Conservation (phyloP, 2,888 invertebrate species). For the Oscheius sp. region DNA sequence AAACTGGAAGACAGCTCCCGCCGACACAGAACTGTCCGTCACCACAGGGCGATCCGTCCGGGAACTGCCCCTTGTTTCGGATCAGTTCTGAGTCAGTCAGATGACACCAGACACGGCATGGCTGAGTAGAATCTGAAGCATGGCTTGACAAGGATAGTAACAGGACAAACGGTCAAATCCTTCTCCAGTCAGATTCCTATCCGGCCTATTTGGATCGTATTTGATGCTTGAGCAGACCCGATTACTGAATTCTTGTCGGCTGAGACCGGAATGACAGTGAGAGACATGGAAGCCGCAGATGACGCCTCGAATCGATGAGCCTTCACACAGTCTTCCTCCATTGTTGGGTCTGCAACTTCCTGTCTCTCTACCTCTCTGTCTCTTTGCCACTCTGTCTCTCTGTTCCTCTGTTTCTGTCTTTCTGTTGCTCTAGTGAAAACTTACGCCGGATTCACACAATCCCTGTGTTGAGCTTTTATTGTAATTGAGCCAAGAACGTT, state of each 20-base stretch:
- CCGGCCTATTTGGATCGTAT: conserved; percentile 67
- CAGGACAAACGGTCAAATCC: conserved; percentile 65
- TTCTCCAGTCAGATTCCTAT: conserved; percentile 70
- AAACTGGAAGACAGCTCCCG: conserved; percentile 65
- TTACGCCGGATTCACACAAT: conserved; percentile 72
- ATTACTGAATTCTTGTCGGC: conserved; percentile 69
- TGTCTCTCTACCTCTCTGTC: no score
- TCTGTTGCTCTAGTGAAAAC: conserved; percentile 23
- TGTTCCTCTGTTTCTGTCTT: no score
- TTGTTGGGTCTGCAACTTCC: conserved; percentile 69
- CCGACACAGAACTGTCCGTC: conserved; percentile 68
- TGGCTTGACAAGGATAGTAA: not conserved
- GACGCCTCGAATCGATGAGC: conserved; percentile 68
- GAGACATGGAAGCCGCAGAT: conserved; percentile 65
- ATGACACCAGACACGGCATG: conserved; percentile 74
- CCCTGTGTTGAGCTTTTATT: conserved; percentile 67
- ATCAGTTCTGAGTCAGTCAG: conserved; percentile 70
- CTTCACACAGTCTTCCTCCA: conserved; percentile 67
- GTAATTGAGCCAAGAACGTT: conserved; percentile 67
- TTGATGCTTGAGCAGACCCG: conserved; percentile 56
- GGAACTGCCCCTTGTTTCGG: conserved; percentile 73
- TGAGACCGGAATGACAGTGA: conserved; percentile 50
- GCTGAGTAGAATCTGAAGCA: conserved; percentile 68
- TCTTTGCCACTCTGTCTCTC: no score
- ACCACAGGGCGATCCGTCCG: conserved; percentile 73